Evolutionary conservation across 2,888 invertebrate species (phyloP), one percentile per base, ranked within the genome.

Genomic region (Dorcus hopei): DNA sequence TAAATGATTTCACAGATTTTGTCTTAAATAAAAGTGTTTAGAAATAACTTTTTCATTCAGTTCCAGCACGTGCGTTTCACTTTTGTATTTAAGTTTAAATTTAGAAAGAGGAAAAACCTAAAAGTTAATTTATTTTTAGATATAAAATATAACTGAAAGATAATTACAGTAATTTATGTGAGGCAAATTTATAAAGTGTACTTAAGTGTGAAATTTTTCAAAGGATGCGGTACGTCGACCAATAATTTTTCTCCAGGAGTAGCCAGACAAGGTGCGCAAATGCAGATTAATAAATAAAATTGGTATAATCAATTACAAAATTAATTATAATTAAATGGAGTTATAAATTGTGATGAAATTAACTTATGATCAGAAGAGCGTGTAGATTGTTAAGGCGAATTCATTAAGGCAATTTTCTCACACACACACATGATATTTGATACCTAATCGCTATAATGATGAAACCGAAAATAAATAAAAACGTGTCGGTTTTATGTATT

Each of bases 271-370:
- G 45, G 45, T 45, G 45, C 9, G 45, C 45, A 45, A 19, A 45
- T 19, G 45, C 19, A 45, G 16, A 19, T 45, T 45, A 45, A 42
- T 50, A 41, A 50, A 42, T 42, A 47, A 47, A 52, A 57, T 52
- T 19, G 40, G 45, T 38, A 48, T 57, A 57, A 52, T 57, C 57
- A 52, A 52, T 52, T 57, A 47, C 45, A 23, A 26, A 52, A 45
- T 51, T 38, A 16, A 14, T 47, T 57, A 48, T 51, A 57, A 52
- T 57, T 57, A 57, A 47, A 54, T 48, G 38, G 40, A 57, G 51
- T 57, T 52, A 50, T 43, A 57, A 57, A 47, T 57, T 38, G 41
- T 40, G 23, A 9, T 39, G 19, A 43, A 50, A 43, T 38, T 42
- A 39, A 42, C 38, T 38, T 52, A 52, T 52, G 47, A 23, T 52